Evolutionary conservation across 2,888 invertebrate species (phyloP), one percentile per base, ranked within the genome.

Genomic region (Melinaea menophilus): DNA sequence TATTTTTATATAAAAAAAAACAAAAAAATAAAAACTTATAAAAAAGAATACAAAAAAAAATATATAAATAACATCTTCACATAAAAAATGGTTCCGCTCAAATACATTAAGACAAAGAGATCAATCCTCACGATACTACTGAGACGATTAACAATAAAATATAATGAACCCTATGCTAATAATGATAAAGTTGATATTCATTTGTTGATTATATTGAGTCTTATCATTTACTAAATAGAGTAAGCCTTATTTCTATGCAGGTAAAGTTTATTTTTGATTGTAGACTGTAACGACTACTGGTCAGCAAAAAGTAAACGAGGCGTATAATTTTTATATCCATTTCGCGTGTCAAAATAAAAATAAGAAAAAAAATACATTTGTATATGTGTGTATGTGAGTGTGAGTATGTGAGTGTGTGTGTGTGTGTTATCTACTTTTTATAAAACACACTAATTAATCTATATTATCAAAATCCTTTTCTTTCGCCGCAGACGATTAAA

Each of bases 41-140:
- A 22, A 37, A 37, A 37, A 5, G 2, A 37, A 5, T 2, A 22
- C 31, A 7, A 31, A 31, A 7, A 31, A 31, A 12, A 55, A 47
- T 33, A 33, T 34, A 12, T 11, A 55, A 46, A 33, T 13, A 37
- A 58, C 56, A 58, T 61, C 35, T 54, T 59, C 51, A 59, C 59
- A 55, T 22, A 59, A 59, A 59, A 62, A 65, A 46, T 45, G 51
- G 65, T 60, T 65, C 56, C 65, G 62, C 65, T 62, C 59, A 65
- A 65, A 65, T 62, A 62, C 65, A 37, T 59, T 55, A 54, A 62
- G 62, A 65, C 65, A 62, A 65, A 65, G 37, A 65, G 65, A 65
- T 65, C 56, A 37, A 59, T 65, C 12, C 47, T 47, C 58, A 37
- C 35, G 59, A 37, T 58, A 37, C 31, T 45, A 35, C 37, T 45